A percentile compares a stretch with the other conserved stretches of the same genome.
Conservation (phyloP, 2,888 invertebrate species). For the Pseudoips prasinana region DNA sequence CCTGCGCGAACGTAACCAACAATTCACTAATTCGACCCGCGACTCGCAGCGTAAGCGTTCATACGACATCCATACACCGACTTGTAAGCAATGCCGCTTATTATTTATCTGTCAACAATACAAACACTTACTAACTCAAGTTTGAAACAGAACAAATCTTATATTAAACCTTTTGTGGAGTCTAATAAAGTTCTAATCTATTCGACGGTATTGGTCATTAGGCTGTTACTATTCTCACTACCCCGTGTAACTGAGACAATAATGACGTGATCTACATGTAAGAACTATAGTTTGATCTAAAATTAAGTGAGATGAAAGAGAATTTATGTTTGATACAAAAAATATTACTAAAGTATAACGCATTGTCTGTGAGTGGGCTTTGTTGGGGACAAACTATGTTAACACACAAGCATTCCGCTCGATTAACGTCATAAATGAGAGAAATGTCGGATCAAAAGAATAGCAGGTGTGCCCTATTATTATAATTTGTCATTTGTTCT, state of each 20-base stretch:
- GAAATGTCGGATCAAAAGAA: constrained; percentile 80
- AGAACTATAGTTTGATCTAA: constrained; percentile 79
- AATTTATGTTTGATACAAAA: constrained; percentile 75
- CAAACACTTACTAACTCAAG: constrained; percentile 48
- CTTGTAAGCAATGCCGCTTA: constrained; percentile 72
- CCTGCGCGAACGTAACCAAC: constrained; percentile 63
- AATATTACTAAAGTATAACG: constrained; percentile 68
- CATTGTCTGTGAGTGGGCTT: constrained; percentile 73
- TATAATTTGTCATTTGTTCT: constrained; percentile 76
- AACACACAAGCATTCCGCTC: constrained; percentile 74
- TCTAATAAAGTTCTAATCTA: constrained; percentile 41
- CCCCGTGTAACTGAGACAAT: constrained; percentile 66
- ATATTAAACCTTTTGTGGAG: constrained; percentile 31
- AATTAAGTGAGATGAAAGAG: constrained; percentile 79
- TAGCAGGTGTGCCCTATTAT: constrained; percentile 79
- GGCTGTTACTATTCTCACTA: constrained; percentile 38
- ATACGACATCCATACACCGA: constrained; percentile 63
- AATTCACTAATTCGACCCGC: constrained; percentile 65
- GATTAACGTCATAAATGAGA: constrained; percentile 81
- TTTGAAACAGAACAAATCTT: constrained; percentile 20
- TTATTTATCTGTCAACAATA: constrained; percentile 72
- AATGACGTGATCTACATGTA: constrained; percentile 76
- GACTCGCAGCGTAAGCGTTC: constrained; percentile 58
- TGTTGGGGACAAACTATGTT: constrained; percentile 72
- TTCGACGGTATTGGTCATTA: constrained; percentile 22